Evolutionary conservation across 2,888 invertebrate species (phyloP), one percentile per base, ranked within the genome.

Genomic region (Melinaea menophilus): DNA sequence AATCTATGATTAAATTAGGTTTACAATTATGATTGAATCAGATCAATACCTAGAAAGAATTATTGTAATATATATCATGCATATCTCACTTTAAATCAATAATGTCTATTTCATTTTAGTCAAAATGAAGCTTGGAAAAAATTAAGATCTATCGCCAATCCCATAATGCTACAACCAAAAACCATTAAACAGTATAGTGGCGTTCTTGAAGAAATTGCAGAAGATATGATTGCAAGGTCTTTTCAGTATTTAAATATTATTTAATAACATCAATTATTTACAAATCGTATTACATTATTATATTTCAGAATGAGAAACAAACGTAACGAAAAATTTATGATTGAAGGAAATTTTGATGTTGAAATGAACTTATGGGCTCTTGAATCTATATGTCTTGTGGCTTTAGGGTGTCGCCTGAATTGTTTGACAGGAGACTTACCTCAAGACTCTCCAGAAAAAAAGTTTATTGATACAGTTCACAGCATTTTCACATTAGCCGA

Each of bases 61-160:
- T 22, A 22, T 22, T 22, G 22, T 22, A 22, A 22, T 22, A 22
- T 22, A 22, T 22, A 22, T 1, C 22, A 22, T 22, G 22, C 22
- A 22, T 22, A 22, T 22, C 22, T 1, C 22, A 22, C 22, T 22
- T 22, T 22, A 22, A 22, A 22, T 22, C 22, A 22, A 22, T 22
- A 22, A 22, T 22, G 22, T 22, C 22, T 22, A 22, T 22, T 22
- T 22, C 22, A 31, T 51, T 51, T 31, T 51, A 96, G 96, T 4
- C 94, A 96, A 73, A 96, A 95, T 0, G 94, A 95, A 69, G 92
- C 92, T 60, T 96, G 96, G 96, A 94, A 94, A 79, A 87, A 92
- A 66, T 93, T 96, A 68, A 91, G 96, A 56, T 93, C 93, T 5
- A 94, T 94, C 69, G 95, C 95, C 0, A 95, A 96, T 76, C 94